Evolutionary conservation across 2,888 invertebrate genomes (phyloP), one percentile per base, ranked within the genome.

Genomic region (Syrphus vitripennis): DNA sequence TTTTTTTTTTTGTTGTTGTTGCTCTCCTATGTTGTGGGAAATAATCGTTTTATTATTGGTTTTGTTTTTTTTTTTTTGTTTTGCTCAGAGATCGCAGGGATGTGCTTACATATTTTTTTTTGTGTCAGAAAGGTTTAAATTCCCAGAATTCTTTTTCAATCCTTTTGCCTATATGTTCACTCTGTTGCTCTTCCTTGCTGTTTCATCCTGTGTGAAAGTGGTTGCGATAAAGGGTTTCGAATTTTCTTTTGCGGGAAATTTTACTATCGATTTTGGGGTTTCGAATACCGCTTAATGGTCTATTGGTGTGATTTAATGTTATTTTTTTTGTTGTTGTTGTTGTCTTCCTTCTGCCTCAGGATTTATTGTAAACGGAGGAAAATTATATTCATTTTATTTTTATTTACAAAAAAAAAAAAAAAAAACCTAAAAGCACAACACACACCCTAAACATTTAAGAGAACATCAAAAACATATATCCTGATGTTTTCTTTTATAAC

Each of bases 31-130:
- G 50, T 31, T 50, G 71, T 59, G 63, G 55, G 37, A 53, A 76
- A 72, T 84, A 84, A 84, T 84, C 84, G 80, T 76, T 84, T 84
- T 80, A 84, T 84, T 84, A 84, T 84, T 84, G 84, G 80, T 72
- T 80, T 79, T 71, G 79, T 45, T 31, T 19, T 34, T 31, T 29
- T 31, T 21, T 48, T 31, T 34, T 48, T 21, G n/a, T 31, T 29
- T 19, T 7, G 14, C 31, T 3, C 7, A 9, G n/a, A n/a, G 67
- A 82, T 70, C 26, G 42, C 40, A 31, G 55, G 67, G 74, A 67
- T 29, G 74, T 70, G 45, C 83, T 79, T 55, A 70, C 24, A 67
- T 78, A 61, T 70, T 74, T 67, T 57, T 78, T 74, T 63, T 9
- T 50, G 29, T 57, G 55, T 79, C 70, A 63, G 70, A 79, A 70